These are phyloP conservation scores for Cassiopea andromeda DNA, from an alignment of 30 jellyfish, hydroid and myxozoan species.

Conservation along the genomic window DNA sequence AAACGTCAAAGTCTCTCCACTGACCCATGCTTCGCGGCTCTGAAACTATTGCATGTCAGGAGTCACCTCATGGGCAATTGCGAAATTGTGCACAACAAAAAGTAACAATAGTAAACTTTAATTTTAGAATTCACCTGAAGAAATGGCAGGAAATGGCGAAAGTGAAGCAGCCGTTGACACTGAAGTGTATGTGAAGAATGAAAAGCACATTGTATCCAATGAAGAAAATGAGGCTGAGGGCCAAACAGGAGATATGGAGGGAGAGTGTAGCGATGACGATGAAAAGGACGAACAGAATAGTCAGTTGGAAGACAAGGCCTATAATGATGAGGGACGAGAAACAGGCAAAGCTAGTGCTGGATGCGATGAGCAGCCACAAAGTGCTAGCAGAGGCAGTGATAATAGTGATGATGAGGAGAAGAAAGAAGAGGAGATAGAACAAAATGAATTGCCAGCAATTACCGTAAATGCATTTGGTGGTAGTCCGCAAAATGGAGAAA, in stretches of 20 bases:
- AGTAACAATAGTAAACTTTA: too few relatives aligned
- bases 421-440: constrained; percentile 1
- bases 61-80: too few relatives aligned
- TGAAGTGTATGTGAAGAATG: background rate
- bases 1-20: too few relatives aligned
- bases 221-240: background rate
- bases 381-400: too few relatives aligned
- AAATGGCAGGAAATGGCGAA: background rate
- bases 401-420: background rate
- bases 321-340: background rate
- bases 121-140: too few relatives aligned
- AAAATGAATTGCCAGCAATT: constrained; percentile 13
- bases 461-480: constrained; percentile 73
- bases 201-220: background rate
- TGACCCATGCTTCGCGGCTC: too few relatives aligned
- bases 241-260: background rate
- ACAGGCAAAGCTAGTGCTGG: background rate
- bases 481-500: constrained; percentile 17
- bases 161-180: background rate
- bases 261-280: constrained; percentile 3
- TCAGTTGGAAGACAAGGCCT: background rate
- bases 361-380: too few relatives aligned
- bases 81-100: too few relatives aligned
- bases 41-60: too few relatives aligned
- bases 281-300: constrained; percentile 11